These are phyloP conservation scores for Odontophorus gujanensis DNA, from an alignment of 2,113 vertebrate genomes.

Conservation along the genomic window DNA sequence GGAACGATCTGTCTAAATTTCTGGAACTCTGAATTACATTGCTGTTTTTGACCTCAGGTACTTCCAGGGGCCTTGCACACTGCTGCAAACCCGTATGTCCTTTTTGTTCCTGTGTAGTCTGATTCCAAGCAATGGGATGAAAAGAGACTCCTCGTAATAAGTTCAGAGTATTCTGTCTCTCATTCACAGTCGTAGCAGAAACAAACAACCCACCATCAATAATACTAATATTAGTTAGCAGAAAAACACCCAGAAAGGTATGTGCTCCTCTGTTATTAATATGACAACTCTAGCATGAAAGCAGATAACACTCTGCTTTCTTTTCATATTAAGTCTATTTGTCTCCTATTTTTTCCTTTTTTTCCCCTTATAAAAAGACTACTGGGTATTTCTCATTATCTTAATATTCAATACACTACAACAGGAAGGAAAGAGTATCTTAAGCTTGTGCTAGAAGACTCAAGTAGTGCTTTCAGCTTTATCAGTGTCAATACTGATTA, in stretches of 20 bases:
- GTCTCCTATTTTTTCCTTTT: neutral
- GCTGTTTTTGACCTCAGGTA: neutral
- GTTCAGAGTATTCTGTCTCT: neutral
- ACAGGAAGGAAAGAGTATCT: neutral
- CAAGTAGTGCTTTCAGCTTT: neutral
- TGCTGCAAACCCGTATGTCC: neutral
- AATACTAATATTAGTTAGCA: neutral
- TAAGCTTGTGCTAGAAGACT: neutral
- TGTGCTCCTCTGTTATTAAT: neutral
- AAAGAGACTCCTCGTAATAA: neutral
- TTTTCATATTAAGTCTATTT: neutral
- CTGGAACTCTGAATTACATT: neutral
- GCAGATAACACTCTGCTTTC: neutral
- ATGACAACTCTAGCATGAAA: neutral
- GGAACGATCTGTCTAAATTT: neutral
- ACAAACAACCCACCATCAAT: neutral
- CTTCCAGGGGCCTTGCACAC: neutral
- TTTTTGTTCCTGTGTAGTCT: neutral
- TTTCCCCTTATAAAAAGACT: neutral
- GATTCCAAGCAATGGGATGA: neutral
- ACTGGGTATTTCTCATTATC: neutral
- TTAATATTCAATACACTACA: neutral
- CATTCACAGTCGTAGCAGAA: neutral
- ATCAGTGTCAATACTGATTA: neutral
- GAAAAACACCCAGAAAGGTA: neutral